A percentile compares a stretch with the other conserved stretches of the same genome.
Evolutionary conservation across 2,888 invertebrate genomes (phyloP).

Genomic region (Molanna angustata): DNA sequence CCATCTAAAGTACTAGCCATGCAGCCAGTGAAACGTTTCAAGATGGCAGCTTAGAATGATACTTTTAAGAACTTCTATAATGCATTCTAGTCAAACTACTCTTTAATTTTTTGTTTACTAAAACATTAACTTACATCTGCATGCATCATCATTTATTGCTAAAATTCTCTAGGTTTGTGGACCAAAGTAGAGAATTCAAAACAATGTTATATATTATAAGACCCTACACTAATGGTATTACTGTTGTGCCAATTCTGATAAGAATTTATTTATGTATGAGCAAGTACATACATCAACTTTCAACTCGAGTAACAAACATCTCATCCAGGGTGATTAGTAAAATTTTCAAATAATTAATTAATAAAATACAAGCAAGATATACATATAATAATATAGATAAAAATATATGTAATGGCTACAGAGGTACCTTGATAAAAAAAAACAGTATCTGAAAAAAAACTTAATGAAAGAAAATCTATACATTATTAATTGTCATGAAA

Average conservation of each 20-base stretch:
- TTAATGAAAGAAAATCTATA: no score
- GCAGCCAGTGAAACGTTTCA: slow-evolving; percentile 29
- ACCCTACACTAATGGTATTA: slow-evolving; percentile 6
- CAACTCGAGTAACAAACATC: no score
- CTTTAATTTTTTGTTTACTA: slow-evolving; percentile 5
- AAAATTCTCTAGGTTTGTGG: slow-evolving; percentile 27
- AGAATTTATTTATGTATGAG: neutral
- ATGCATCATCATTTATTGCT: slow-evolving; percentile 15
- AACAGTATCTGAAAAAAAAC: no score
- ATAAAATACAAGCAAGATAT: no score
- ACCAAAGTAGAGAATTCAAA: slow-evolving; percentile 22
- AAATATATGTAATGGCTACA: no score
- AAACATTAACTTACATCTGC: slow-evolving; percentile 11
- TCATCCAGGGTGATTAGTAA: neutral
- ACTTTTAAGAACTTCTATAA: neutral
- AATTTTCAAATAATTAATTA: neutral
- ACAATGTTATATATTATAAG: slow-evolving; percentile 13
- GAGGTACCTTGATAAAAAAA: no score
- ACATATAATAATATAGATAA: no score
- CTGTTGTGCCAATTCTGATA: neutral
- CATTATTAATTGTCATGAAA: no score
- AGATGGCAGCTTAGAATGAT: slow-evolving; percentile 29
- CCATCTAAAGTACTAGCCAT: slow-evolving; percentile 25
- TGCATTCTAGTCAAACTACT: slow-evolving; percentile 13
- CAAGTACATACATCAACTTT: no score